Conservation (phyloP, 2,113 vertebrate genomes). For the Petrocephalus zakoni region DNA sequence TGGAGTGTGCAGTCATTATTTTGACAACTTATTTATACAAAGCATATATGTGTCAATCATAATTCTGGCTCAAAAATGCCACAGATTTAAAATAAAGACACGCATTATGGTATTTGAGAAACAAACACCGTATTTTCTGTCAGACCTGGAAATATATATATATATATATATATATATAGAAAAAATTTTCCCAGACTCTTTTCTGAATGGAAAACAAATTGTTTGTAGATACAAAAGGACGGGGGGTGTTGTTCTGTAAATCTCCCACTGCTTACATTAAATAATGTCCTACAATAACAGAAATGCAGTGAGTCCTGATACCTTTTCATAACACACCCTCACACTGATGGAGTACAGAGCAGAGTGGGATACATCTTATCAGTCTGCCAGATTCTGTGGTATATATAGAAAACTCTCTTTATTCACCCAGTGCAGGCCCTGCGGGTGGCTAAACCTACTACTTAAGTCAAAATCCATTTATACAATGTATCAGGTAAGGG, state of each 20-base stretch:
- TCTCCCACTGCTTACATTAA: not conserved
- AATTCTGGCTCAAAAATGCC: not conserved
- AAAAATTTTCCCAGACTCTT: not conserved
- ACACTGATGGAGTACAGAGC: not conserved
- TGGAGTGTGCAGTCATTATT: not conserved
- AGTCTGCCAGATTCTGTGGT: not conserved
- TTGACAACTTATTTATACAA: constrained; percentile 10
- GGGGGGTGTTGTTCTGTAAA: not conserved
- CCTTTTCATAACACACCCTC: not conserved
- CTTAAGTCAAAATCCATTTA: not conserved
- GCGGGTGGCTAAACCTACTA: not conserved
- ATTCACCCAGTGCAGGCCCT: not conserved
- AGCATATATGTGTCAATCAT: not conserved
- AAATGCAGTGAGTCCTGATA: not conserved
- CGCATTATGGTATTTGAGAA: not conserved
- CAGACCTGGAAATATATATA: not conserved
- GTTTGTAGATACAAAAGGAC: not conserved
- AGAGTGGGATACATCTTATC: not conserved
- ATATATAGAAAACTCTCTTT: not conserved
- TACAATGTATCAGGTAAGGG: not conserved
- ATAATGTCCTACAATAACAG: not conserved
- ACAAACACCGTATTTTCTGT: not conserved
- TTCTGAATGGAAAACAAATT: not conserved
- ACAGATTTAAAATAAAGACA: not conserved
- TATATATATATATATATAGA: not conserved